Percentiles rank a stretch among this genome's conserved stretches.
These are phyloP conservation scores for Pterocles orientalis DNA, from an alignment of 2,113 vertebrate genomes.

Conservation along the genomic window DNA sequence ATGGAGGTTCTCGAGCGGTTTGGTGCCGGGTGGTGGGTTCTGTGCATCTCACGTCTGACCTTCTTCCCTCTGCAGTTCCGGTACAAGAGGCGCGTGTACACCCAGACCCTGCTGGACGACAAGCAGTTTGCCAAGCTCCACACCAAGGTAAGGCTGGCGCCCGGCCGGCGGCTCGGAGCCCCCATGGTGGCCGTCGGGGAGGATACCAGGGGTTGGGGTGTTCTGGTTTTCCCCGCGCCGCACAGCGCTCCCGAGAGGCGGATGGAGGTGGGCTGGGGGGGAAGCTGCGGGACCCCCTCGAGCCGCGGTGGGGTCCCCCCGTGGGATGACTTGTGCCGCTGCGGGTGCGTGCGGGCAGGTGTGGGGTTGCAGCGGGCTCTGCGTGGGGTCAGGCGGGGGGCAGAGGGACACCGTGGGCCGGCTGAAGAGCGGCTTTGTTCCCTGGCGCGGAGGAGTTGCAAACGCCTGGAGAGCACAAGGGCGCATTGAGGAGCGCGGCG, in stretches of 20 bases:
- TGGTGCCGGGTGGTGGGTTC: neutral
- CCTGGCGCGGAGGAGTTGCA: neutral
- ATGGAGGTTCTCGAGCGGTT: rapidly evolving
- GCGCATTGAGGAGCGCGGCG: rapidly evolving
- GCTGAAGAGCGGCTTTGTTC: neutral
- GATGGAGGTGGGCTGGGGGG: too few relatives aligned
- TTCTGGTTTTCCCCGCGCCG: neutral
- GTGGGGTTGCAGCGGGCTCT: neutral
- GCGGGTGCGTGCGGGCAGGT: rapidly evolving
- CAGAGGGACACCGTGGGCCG: neutral
- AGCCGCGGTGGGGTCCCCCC: neutral
- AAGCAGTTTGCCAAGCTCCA: slow-evolving; percentile 96
- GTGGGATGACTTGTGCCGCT: rapidly evolving
- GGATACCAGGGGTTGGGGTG: neutral
- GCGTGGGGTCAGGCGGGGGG: neutral
- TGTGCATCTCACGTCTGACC: neutral
- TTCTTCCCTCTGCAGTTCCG: slow-evolving; percentile 84
- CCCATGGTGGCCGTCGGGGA: too few relatives aligned
- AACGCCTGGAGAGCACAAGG: neutral
- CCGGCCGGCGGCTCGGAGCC: too few relatives aligned
- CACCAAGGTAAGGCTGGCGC: slow-evolving; percentile 85
- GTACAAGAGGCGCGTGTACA: slow-evolving; percentile 95
- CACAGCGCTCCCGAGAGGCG: rapidly evolving
- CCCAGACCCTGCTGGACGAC: slow-evolving; percentile 91
- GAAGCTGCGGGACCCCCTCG: neutral